phyloP scores from a whole-genome alignment of 2,797 vertebrate species.

The Sebastiscus albofasciatus region DNA sequence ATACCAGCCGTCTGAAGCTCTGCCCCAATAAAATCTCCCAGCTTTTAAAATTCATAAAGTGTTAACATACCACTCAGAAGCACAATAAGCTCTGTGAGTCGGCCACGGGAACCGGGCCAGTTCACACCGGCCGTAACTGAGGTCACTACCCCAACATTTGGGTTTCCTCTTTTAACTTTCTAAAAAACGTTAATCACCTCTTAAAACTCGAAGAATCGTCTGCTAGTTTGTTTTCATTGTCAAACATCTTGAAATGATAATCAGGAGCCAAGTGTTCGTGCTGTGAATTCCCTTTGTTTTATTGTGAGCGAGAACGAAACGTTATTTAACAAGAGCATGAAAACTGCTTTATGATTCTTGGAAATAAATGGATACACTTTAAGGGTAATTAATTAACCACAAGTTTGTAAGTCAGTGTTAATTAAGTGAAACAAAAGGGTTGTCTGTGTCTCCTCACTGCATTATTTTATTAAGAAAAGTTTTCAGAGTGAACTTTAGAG shows the following conservation, averaged over 20 bases:
- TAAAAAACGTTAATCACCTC: conserved; percentile 54
- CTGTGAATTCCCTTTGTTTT: conserved; percentile 42
- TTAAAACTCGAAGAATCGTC: conserved; percentile 45
- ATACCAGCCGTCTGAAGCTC: conserved; percentile 59
- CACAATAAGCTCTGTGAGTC: conserved; percentile 45
- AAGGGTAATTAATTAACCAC: conserved; percentile 11
- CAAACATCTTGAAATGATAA: conserved; percentile 66
- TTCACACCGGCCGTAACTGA: conserved; percentile 30
- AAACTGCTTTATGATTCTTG: conserved; percentile 7
- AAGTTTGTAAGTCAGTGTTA: neutral
- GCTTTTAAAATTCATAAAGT: conserved; percentile 65
- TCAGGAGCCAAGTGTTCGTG: conserved; percentile 12
- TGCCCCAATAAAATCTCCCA: conserved; percentile 38
- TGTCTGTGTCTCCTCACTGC: neutral
- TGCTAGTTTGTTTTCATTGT: conserved; percentile 49
- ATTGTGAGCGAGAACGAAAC: conserved; percentile 15
- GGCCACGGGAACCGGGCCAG: conserved; percentile 1
- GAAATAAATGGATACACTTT: conserved; percentile 5
- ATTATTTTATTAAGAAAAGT: neutral
- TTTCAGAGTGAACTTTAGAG: neutral
- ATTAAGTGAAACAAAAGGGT: conserved; percentile 17
- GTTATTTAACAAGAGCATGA: conserved; percentile 34
- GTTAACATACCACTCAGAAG: conserved; percentile 61
- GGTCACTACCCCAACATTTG: conserved; percentile 20
- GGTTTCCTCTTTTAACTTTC: conserved; percentile 37